These are phyloP conservation scores for Manacus vitellinus DNA, from an alignment of 2,113 vertebrate genomes.

Conservation along the genomic window DNA sequence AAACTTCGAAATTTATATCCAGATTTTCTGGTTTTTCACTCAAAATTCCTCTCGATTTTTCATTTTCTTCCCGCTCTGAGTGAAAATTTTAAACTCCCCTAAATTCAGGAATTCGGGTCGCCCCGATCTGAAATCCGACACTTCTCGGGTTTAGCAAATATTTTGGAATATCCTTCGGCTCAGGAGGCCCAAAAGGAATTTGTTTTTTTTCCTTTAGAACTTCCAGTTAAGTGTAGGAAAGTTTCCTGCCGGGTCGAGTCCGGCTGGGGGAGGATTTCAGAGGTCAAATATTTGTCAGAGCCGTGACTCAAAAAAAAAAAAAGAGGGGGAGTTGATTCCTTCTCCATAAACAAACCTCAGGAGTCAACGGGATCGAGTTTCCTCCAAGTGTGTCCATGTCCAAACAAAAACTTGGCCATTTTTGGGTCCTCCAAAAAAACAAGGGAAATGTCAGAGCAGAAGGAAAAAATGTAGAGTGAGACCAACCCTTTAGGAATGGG, in stretches of 20 bases:
- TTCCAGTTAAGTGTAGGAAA: background rate
- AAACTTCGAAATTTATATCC: background rate
- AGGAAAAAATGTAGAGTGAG: constrained; percentile 16
- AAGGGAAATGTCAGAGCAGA: background rate
- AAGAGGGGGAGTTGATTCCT: background rate
- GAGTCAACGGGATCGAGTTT: constrained; percentile 6
- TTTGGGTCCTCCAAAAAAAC: background rate
- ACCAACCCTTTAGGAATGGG: background rate
- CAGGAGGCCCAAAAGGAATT: background rate
- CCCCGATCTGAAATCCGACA: background rate
- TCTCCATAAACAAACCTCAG: background rate
- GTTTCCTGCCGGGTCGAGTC: background rate
- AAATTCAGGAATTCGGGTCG: background rate
- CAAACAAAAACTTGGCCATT: background rate
- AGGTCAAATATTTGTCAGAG: constrained; percentile 33
- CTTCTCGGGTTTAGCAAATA: background rate
- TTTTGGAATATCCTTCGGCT: background rate
- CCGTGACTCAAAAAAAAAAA: background rate
- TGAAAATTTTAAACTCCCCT: background rate
- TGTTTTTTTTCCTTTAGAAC: background rate
- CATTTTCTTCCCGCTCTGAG: background rate
- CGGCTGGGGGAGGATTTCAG: background rate
- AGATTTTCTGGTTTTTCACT: background rate
- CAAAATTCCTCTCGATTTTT: background rate
- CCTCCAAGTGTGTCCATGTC: background rate